Evolutionary conservation across 2,888 invertebrate genomes (phyloP), one percentile per base, ranked within the genome.

Genomic region (Pristionchus entomophagus): DNA sequence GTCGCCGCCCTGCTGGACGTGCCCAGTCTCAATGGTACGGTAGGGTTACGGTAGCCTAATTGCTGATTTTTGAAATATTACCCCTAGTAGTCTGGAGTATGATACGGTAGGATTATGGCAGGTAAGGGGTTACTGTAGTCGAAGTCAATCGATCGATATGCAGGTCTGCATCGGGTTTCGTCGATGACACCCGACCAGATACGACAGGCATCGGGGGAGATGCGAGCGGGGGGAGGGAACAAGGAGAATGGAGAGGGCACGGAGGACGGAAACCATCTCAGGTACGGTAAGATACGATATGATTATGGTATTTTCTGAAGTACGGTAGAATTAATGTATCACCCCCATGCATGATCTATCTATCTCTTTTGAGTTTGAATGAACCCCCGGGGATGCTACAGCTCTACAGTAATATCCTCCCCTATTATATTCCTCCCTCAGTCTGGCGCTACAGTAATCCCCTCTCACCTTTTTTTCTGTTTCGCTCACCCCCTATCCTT

Each of bases 141-240:
- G 4, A 56, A 5, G n/a, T 56, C 26, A 56, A 26, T 3, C 32
- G n/a, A 1, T 69, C 38, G 8, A 45, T 32, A 29, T 2, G 0
- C 32, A 80, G 81, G 81, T 56, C 81, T 86, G 84, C 89, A 86
- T 81, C 86, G 81, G 87, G 85, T 86, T 77, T 88, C 84, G 8
- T 84, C 85, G 35, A 89, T 91, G 88, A 89, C 88, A 3, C 88
- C 88, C 2, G 87, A 87, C 38, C 87, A 91, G 62, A 88, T 91
- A 84, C 53, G 81, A 56, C 81, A 81, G 22, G 81, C 56, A 56
- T 81, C 81, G 38, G 81, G 81, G 56, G 81, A 81, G n/a, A 49
- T 83, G 86, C 56, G 86, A 86, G n/a, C 85, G 45, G 35, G 83
- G 87, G 59, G 77, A 85, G 62, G 73, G 19, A 26, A 88, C 78